Percentiles rank a stretch among this genome's conserved stretches.
phyloP scores from a whole-genome alignment of 2,888 invertebrate species.

The Uropetala carovei region DNA sequence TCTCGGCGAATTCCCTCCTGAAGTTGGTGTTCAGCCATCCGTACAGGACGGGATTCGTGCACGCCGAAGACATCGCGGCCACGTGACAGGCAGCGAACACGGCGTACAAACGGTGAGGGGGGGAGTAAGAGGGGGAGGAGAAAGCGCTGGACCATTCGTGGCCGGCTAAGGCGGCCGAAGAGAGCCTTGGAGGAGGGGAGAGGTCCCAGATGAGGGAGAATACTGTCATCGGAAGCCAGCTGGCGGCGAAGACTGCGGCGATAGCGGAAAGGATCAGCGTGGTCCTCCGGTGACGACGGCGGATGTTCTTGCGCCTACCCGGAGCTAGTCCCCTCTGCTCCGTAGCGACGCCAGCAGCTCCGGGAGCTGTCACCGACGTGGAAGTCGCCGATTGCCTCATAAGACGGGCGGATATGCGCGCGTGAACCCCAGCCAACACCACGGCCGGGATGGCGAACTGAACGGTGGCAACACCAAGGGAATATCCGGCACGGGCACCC shows the following conservation, averaged over 20 bases:
- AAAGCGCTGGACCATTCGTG: constrained; percentile 74
- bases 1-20: constrained; percentile 74
- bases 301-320: constrained; percentile 53
- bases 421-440: constrained; percentile 75
- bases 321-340: constrained; percentile 29
- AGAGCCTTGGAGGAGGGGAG: constrained; percentile 66
- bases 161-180: constrained; percentile 69
- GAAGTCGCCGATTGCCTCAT: constrained; percentile 71
- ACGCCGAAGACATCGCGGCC: constrained; percentile 78
- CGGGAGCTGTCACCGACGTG: not conserved
- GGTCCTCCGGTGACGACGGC: constrained; percentile 72
- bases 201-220: constrained; percentile 76
- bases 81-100: constrained; percentile 77
- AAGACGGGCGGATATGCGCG: constrained; percentile 75
- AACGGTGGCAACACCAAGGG: constrained; percentile 75
- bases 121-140: constrained; percentile 67
- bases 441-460: constrained; percentile 76
- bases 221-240: constrained; percentile 79
- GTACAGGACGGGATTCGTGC: constrained; percentile 79
- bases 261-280: constrained; percentile 76
- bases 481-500: constrained; percentile 73
- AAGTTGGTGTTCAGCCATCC: constrained; percentile 80
- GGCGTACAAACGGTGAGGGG: constrained; percentile 72
- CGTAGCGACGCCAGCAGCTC: not conserved
- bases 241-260: constrained; percentile 77